Base-by-base conservation (phyloP, 2,888 invertebrate species). In the Acleris cristana region DNA sequence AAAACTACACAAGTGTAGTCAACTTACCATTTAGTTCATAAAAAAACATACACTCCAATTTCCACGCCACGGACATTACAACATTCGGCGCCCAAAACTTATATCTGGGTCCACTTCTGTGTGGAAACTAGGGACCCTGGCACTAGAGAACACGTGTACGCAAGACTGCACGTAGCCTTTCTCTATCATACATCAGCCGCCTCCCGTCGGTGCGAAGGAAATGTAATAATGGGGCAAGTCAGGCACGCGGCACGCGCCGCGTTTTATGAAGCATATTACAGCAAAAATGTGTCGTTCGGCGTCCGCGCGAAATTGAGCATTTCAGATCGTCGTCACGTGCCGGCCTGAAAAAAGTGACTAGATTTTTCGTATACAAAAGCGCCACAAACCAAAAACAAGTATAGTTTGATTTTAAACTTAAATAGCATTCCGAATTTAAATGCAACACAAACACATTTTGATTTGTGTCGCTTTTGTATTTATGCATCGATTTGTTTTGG, bases 171-270 rank as follows among this genome's bases (percentile, higher is more conserved):
- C 51, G 26, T 30, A 51, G 23, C 23, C 30, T n/a, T 40, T 60
- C 62, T 56, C 53, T 58, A 52, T 54, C 64, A 68, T 62, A 18
- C 18, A 48, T n/a, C 48, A 48, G 48, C 48, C 18, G 0, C 8
- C 48, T 48, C 48, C 16, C 7, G 63, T 67, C 64, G 61, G 71
- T 69, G 72, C 73, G 62, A 73, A 72, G 71, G 74, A 74, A 78
- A 78, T 77, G 76, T 76, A 79, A 79, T 79, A 79, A 78, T 71
- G 72, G 71, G 65, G 69, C 70, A 72, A 65, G 73, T 48, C 18
- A 65, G 74, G 70, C 72, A 73, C 65, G 65, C 58, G 74, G 70
- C 72, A 73, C 65, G 65, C 62, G 65, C 70, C 73, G 74, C 74
- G 75, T 78, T 74, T 74, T 76, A 76, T 76, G 72, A 71, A 72